phyloP scores from a whole-genome alignment of 2,113 vertebrate species.

The Ageneiosus marmoratus region DNA sequence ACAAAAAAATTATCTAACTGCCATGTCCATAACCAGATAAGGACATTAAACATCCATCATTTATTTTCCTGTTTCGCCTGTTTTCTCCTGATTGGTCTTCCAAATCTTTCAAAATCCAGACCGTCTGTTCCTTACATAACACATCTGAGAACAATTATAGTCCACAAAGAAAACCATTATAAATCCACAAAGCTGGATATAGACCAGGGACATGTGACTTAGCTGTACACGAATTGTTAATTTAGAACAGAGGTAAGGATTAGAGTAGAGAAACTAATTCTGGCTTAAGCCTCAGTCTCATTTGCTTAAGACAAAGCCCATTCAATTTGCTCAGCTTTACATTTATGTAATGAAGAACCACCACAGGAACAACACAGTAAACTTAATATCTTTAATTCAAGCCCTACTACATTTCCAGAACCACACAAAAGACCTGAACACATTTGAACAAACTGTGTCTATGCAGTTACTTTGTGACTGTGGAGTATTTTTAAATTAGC shows the following conservation, averaged over 20 bases:
- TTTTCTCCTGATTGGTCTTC: background rate
- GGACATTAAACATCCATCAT: background rate
- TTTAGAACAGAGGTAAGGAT: background rate
- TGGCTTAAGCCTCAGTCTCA: background rate
- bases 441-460: too few species aligned
- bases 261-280: background rate
- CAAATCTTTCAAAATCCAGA: background rate
- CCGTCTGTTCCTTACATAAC: slow-evolving; percentile 57
- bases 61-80: background rate
- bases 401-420: background rate
- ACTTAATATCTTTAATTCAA: background rate
- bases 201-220: slow-evolving; percentile 59
- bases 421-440: too few species aligned
- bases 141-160: slow-evolving; percentile 59
- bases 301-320: background rate
- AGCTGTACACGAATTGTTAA: slow-evolving; percentile 37
- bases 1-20: too few species aligned
- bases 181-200: slow-evolving; percentile 64
- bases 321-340: too few species aligned
- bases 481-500: background rate
- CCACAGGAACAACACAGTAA: background rate
- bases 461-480: background rate
- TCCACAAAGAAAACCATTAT: slow-evolving; percentile 18
- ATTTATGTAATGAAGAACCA: background rate
- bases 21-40: background rate